Conservation (phyloP, 1,140 invertebrate species). For the Caenorhabditis latens region DNA sequence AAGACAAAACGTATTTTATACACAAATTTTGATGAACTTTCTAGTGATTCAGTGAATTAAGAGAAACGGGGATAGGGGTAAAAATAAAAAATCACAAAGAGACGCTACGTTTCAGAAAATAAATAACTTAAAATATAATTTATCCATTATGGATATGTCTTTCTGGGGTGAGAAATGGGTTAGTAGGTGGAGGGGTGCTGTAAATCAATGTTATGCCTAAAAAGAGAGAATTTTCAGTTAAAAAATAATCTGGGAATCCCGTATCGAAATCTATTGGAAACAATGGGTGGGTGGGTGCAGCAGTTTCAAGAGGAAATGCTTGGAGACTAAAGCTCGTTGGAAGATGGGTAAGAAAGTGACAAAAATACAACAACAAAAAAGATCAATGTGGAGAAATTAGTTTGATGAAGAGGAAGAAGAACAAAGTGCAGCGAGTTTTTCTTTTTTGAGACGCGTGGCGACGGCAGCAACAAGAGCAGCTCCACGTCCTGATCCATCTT, state of each 20-base stretch:
- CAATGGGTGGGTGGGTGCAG: too few species aligned
- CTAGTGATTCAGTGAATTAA: neutral
- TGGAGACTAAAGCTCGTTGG: too few species aligned
- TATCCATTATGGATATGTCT: neutral
- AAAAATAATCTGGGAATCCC: neutral
- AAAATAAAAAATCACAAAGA: neutral
- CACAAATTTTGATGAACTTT: conserved; percentile 9
- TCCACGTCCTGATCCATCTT: conserved; percentile 97
- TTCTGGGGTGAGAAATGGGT: neutral
- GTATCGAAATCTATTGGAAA: neutral
- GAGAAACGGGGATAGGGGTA: neutral
- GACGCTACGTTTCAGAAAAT: conserved; percentile 36
- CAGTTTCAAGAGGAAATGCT: too few species aligned
- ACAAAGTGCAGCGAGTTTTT: conserved; percentile 24
- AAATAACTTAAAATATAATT: conserved; percentile 27
- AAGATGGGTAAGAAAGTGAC: neutral
- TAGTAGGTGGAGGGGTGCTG: neutral
- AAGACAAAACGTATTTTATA: conserved; percentile 37
- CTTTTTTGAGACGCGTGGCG: conserved; percentile 79
- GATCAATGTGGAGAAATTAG: too few species aligned
- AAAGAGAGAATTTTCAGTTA: neutral
- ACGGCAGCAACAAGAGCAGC: conserved; percentile 97
- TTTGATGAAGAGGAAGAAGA: neutral
- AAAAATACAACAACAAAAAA: neutral
- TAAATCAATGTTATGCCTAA: conserved; percentile 5